Percentiles rank a stretch among this genome's conserved stretches.
phyloP scores from a whole-genome alignment of 2,113 vertebrate genomes.

The Microtus montanus region DNA sequence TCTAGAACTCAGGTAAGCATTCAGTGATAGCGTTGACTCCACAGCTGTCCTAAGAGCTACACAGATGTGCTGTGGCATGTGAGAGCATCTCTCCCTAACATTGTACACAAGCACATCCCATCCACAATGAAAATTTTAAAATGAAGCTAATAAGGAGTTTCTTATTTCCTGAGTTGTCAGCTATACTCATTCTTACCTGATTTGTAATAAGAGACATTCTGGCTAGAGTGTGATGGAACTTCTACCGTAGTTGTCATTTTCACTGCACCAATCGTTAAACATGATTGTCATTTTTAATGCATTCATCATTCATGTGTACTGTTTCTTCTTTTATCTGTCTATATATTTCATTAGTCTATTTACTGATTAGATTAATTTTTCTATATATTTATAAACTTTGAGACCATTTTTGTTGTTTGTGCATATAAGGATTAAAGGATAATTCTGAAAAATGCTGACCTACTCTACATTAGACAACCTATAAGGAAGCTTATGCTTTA shows the following conservation, averaged over 20 bases:
- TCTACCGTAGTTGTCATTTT: background rate
- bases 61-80: background rate
- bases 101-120: background rate
- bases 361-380: background rate
- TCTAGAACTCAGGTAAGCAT: background rate
- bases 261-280: background rate
- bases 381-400: background rate
- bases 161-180: background rate
- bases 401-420: background rate
- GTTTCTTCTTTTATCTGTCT: background rate
- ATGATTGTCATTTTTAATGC: background rate
- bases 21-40: too few species aligned
- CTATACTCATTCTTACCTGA: background rate
- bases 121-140: background rate
- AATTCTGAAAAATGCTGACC: background rate
- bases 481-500: background rate
- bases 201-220: background rate
- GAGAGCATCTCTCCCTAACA: background rate
- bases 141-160: background rate
- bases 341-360: background rate
- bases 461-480: background rate
- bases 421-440: background rate
- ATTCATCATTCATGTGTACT: background rate
- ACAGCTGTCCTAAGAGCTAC: background rate
- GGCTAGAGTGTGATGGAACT: background rate